Percentiles rank a stretch among this genome's conserved stretches.
phyloP scores from a whole-genome alignment of 92 coral and sea anemone species.

The Isaurus tuberculatus region DNA sequence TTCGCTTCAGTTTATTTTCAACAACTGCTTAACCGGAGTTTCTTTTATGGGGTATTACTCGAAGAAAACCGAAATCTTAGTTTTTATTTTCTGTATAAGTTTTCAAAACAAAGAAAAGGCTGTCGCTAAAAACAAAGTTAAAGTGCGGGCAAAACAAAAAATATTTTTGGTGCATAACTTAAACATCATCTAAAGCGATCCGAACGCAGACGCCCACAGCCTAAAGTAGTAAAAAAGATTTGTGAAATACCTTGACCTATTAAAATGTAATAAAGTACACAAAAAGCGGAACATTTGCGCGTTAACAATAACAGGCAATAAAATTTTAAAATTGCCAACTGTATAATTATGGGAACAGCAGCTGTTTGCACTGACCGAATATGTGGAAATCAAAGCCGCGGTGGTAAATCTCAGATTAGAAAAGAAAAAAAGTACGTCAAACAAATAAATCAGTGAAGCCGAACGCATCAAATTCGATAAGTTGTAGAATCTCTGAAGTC shows the following conservation, averaged over 20 bases:
- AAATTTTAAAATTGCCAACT: not conserved
- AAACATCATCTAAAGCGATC: slow-evolving; percentile 1
- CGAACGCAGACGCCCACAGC: slow-evolving; percentile 30
- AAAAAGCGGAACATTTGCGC: not conserved
- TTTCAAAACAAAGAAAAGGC: slow-evolving; percentile 26
- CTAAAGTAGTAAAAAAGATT: not conserved
- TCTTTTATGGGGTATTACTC: not conserved
- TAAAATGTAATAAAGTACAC: not conserved
- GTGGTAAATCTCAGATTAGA: not conserved
- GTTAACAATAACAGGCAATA: not conserved
- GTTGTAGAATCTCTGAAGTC: too few relatives aligned
- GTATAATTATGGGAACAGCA: not conserved
- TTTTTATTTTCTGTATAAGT: not conserved
- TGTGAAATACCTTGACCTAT: not conserved
- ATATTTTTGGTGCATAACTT: slow-evolving; percentile 2
- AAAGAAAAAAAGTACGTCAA: not conserved
- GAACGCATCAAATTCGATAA: too few relatives aligned
- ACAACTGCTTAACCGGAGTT: not conserved
- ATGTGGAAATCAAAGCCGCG: not conserved
- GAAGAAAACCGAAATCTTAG: not conserved
- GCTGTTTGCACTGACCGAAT: not conserved
- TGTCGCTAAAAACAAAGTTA: not conserved
- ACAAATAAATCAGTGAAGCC: too few relatives aligned
- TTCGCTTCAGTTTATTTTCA: not conserved
- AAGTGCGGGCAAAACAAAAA: not conserved